Conservation (phyloP, 2,113 vertebrate species). For the Setophaga coronata region DNA sequence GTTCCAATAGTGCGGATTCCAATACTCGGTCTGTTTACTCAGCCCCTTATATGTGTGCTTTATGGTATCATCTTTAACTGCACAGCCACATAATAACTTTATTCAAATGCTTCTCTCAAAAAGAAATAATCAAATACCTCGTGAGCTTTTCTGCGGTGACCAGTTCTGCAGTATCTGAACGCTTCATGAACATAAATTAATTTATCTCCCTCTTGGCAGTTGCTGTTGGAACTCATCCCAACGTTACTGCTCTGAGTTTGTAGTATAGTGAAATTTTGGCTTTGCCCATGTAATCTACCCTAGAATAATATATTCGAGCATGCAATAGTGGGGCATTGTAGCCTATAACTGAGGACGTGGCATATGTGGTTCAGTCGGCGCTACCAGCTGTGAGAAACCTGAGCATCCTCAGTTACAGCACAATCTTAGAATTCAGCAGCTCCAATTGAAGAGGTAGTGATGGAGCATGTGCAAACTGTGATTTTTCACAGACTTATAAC, state of each 20-base stretch:
- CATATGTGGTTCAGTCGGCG: constrained; percentile 1
- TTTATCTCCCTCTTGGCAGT: constrained; percentile 6
- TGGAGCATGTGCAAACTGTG: constrained; percentile 59
- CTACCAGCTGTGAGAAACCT: constrained; percentile 63
- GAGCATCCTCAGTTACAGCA: constrained; percentile 32
- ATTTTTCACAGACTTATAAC: constrained; percentile 58
- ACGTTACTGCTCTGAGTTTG: not conserved
- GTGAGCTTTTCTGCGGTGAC: not conserved
- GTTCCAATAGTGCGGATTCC: not conserved
- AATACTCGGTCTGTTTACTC: not conserved
- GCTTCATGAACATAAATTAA: constrained; percentile 18
- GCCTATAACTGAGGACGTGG: constrained; percentile 18
- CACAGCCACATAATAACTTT: not conserved
- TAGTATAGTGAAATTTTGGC: constrained; percentile 7
- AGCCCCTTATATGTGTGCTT: not conserved
- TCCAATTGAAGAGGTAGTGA: constrained; percentile 21
- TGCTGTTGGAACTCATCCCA: constrained; percentile 36
- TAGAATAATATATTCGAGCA: not conserved
- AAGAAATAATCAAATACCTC: not conserved
- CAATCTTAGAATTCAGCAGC: constrained; percentile 7
- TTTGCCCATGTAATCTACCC: constrained; percentile 28
- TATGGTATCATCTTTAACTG: not conserved
- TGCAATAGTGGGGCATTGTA: not conserved
- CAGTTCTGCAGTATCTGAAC: not conserved
- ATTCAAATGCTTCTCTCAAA: not conserved